Evolutionary conservation across 2,113 vertebrate genomes (phyloP).

Genomic region (Onychostruthus taczanowskii): DNA sequence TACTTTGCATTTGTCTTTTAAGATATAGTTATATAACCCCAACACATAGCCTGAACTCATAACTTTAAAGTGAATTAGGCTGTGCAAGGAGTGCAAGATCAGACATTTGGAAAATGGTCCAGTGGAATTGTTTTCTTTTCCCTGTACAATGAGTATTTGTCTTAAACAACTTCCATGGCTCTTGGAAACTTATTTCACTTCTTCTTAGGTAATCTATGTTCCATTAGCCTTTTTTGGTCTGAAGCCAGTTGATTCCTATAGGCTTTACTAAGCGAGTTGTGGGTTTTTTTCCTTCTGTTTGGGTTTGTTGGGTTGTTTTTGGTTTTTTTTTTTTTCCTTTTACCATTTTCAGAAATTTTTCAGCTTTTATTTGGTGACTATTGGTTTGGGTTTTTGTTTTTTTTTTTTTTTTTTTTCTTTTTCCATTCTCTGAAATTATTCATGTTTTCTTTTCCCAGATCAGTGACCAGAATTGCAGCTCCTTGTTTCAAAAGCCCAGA

Average conservation of each 20-base stretch:
- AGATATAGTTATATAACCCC: background rate
- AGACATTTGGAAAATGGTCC: background rate
- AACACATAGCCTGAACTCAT: background rate
- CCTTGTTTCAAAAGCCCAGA: background rate
- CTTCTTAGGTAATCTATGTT: background rate
- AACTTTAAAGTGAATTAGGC: background rate
- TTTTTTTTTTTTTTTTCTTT: background rate
- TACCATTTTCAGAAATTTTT: background rate
- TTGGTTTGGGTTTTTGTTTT: background rate
- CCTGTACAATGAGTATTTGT: background rate
- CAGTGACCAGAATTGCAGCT: background rate
- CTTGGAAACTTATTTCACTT: slow-evolving; percentile 12
- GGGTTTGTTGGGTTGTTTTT: background rate
- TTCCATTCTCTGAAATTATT: background rate
- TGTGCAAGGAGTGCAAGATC: background rate
- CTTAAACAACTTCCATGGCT: background rate
- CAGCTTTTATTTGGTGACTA: background rate
- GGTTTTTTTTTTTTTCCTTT: background rate
- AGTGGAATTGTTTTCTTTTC: background rate
- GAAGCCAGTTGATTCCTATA: background rate
- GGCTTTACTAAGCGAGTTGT: background rate
- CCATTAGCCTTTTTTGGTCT: slow-evolving; percentile 1
- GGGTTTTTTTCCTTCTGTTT: background rate
- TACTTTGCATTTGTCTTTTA: background rate
- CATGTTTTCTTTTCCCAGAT: background rate